Evolutionary conservation across 2,113 vertebrate genomes (phyloP), one percentile per base, ranked within the genome.

Genomic region (Pholis gunnellus): DNA sequence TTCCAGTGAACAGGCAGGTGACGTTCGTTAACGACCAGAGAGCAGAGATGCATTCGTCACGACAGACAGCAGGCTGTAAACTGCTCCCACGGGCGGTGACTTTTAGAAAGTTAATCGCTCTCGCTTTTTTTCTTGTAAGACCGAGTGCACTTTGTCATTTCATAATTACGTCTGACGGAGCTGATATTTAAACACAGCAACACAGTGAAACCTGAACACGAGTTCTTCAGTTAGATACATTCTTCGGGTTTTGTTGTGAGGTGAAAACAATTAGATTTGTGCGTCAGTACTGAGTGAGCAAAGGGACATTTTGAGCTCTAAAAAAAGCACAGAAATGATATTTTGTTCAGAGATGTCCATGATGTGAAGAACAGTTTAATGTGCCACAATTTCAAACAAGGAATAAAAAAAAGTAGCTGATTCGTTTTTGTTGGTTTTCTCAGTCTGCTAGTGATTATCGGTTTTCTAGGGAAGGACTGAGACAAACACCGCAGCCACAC

Each of bases 151-250:
- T 82, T 48, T 79, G 72, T 88, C 78, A 74, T 34, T 81, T 79
- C 22, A 69, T 74, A 78, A 75, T 54, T 46, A 27, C 6, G 22
- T 77, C 63, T 77, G 67, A 67, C 66, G 74, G 74, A 70, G 80
- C 74, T 79, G 79, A 81, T 81, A 78, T 85, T 85, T 70, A 80
- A 69, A 54, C 54, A 27, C 66, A 78, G 79, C 40, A n/a, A 31
- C 59, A 29, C 1, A 0, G 54, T 59, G 75, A 52, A 71, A 54
- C 46, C 9, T 22, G 8, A 79, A 52, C 46, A n/a, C 38, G 31
- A 44, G n/a, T 57, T 36, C 27, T 31, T 52, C 25, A 13, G 38
- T 38, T 22, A 25, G 74, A 20, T 27, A 2, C 27, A 36, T 22
- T 60, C 18, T 48, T 1, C 1, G 27, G 48, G 52, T 44, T 56